Conservation (phyloP, 2,888 invertebrate species). For the Lithosia quadra region DNA sequence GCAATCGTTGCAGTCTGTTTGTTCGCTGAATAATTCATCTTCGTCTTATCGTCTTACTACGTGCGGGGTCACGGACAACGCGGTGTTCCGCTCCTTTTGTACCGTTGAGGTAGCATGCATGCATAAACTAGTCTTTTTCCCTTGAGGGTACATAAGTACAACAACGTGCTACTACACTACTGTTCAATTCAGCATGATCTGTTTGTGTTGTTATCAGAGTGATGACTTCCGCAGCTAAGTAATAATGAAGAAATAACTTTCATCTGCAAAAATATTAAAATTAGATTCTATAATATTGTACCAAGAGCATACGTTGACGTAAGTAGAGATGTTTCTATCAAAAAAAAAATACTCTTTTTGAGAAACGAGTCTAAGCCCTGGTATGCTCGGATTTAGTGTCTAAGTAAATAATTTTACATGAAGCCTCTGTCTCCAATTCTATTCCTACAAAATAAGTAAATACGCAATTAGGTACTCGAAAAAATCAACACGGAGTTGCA, state of each 20-base stretch:
- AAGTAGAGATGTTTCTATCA: not conserved
- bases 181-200: not conserved
- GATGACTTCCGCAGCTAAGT: too few species aligned
- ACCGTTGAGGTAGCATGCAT: slow-evolving; percentile 4
- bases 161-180: not conserved
- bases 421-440: too few species aligned
- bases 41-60: slow-evolving; percentile 28
- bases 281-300: not conserved
- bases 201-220: too few species aligned
- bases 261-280: not conserved
- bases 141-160: not conserved
- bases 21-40: slow-evolving; percentile 47
- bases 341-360: too few species aligned
- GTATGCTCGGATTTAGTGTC: not conserved
- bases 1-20: slow-evolving; percentile 47
- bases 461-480: too few species aligned
- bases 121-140: not conserved
- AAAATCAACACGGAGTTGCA: too few species aligned
- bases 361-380: too few species aligned
- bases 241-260: not conserved
- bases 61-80: slow-evolving; percentile 10
- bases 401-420: too few species aligned
- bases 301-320: not conserved
- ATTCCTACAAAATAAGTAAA: too few species aligned
- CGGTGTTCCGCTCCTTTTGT: not conserved